Evolutionary conservation across 2,113 vertebrate species (phyloP), one percentile per base, ranked within the genome.

Genomic region (Cygnus atratus): DNA sequence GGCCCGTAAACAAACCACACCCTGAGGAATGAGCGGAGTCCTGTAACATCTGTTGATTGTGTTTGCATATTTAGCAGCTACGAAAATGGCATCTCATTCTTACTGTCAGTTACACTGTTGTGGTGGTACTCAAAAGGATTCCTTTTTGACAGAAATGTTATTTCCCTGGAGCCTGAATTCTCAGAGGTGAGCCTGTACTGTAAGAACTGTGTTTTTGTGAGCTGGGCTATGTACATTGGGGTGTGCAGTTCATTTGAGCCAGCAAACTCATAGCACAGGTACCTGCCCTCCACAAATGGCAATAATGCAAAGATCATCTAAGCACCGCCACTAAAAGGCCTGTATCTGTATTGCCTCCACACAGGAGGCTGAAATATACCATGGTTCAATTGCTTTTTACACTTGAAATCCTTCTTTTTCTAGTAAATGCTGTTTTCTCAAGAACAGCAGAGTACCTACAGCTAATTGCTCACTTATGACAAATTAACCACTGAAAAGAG

Each of bases 1-100:
- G 80, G 62, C 44, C 86, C 90, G 92, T 79, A 82, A 94, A 88
- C 66, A 96, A 93, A 75, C 73, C 77, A 82, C 73, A 78, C 21
- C 62, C 68, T 11, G 29, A 76, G 57, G 55, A 79, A 81, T 2
- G 44, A 94, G 80, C 66, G 76, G 68, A 78, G 68, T 21, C 65
- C 57, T 61, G 57, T 68, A 87, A 90, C 77, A 44, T 84, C 93
- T 78, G 52, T 41, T 84, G 90, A 68, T 71, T 43, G 50, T 72
- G 48, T 31, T 59, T 78, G 24, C 22, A 19, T 37, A 68, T 46
- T 33, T 81, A 58, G 65, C 68, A 94, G 76, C 73, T 76, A 84
- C 39, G 62, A 84, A 70, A 21, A 18, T 4, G 17, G 24, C 61
- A 88, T 39, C 62, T 84, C 48, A 9, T 13, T 57, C 33, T 79